Evolutionary conservation across 2,888 invertebrate species (phyloP), one percentile per base, ranked within the genome.

Genomic region (Eupithecia dodoneata): DNA sequence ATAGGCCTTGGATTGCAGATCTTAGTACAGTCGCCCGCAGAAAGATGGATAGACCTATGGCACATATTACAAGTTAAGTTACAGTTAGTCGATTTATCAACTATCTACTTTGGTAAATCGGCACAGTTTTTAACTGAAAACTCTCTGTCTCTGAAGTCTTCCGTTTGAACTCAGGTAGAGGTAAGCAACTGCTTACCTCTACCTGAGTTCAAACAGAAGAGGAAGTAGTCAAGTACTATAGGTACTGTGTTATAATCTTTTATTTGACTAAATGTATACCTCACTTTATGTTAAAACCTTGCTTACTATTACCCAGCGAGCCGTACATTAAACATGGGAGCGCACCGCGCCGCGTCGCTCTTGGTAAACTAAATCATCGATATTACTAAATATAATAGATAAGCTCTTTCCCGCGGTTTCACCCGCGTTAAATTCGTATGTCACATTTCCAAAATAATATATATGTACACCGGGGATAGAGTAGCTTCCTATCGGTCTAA

Each of bases 371-470:
- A 81, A 79, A 75, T 76, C 63, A 71, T 73, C 59, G 72, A 79
- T 81, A 79, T 18, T 73, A 55, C 74, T 82, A 81, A 82, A 81
- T 82, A 81, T 30, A 30, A 10, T 30, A 30, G 0, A 30, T 1
- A 30, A 30, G 30, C 30, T 30, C 30, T 30, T 30, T 30, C 30
- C 30, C 30, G 30, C 30, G 30, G 30, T 30, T 30, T 30, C 30
- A 30, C 30, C 30, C 30, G 30, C 30, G 30, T 30, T 30, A 30
- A 0, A 30, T 30, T 30, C 30, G 30, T 30, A 30, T 30, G 30
- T 30, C 30, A 30, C 30, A 30, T 30, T 30, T 30, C 30, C 30
- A 30, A 30, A 30, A 30, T 30, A 30, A 1, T 1, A 30, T 30
- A 30, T 30, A 30, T 30, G 30, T 30, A 1, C 30, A 30, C 30